These are phyloP conservation scores for Odontophorus gujanensis DNA, from an alignment of 2,113 vertebrate species.

Conservation along the genomic window DNA sequence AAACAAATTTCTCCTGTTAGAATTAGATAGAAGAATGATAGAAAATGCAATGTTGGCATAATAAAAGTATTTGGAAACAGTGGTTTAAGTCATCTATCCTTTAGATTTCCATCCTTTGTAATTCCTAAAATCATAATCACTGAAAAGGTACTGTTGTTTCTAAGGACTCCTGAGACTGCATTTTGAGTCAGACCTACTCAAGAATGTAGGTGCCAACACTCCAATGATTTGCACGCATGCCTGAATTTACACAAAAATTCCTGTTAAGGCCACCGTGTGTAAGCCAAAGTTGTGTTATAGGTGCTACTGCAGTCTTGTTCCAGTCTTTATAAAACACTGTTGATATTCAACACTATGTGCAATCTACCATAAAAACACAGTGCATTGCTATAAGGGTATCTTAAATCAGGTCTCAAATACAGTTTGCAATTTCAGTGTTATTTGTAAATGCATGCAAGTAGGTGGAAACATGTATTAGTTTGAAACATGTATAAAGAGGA, in stretches of 20 bases:
- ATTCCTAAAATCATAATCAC: neutral
- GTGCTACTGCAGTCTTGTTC: neutral
- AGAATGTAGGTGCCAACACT: neutral
- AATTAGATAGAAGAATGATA: neutral
- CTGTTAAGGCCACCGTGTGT: neutral
- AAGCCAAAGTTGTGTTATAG: neutral
- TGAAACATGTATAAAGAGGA: neutral
- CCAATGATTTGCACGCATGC: neutral
- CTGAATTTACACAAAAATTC: neutral
- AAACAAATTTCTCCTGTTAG: neutral
- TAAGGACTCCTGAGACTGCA: neutral
- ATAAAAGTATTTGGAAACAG: neutral
- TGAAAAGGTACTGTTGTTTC: neutral
- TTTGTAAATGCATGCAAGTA: neutral
- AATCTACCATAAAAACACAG: neutral
- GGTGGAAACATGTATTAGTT: neutral
- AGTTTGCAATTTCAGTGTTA: neutral
- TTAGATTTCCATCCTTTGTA: neutral
- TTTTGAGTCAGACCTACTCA: neutral
- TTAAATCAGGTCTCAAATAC: neutral
- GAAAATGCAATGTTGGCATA: neutral
- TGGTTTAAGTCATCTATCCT: neutral
- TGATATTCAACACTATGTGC: neutral
- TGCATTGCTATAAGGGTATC: rapidly evolving
- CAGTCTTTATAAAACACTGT: neutral